Evolutionary conservation across 2,888 invertebrate species (phyloP).

Genomic region (Craniophora ligustri): DNA sequence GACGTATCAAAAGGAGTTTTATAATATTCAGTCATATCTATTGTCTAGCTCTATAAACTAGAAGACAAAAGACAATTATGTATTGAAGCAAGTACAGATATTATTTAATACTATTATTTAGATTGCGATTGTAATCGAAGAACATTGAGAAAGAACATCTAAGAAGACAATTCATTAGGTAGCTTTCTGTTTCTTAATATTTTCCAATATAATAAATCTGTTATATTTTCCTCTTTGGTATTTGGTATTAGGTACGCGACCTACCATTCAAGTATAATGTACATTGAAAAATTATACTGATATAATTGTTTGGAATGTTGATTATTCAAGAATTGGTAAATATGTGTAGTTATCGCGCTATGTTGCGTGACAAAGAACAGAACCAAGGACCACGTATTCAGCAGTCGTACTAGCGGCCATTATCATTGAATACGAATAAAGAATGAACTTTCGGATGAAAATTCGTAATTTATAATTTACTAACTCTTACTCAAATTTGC

Average conservation of each 20-base stretch:
- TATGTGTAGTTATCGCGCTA: neutral
- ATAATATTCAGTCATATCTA: neutral
- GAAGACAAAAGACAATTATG: too few species aligned
- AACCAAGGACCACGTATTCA: neutral
- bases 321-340: neutral
- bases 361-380: neutral
- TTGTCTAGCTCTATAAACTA: neutral
- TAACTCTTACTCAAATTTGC: conserved; percentile 12
- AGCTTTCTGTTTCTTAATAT: too few species aligned
- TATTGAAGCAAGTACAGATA: neutral
- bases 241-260: too few species aligned
- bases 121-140: neutral
- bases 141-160: neutral
- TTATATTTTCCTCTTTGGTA: too few species aligned
- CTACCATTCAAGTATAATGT: neutral
- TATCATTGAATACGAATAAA: too few species aligned
- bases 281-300: neutral
- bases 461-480: conserved; percentile 31
- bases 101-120: neutral
- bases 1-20: too few species aligned
- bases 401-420: too few species aligned
- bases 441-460: too few species aligned
- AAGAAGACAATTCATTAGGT: too few species aligned
- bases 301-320: neutral
- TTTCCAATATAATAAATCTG: too few species aligned